Evolutionary conservation across 2,888 invertebrate genomes (phyloP).

Genomic region (Diadromus collaris): DNA sequence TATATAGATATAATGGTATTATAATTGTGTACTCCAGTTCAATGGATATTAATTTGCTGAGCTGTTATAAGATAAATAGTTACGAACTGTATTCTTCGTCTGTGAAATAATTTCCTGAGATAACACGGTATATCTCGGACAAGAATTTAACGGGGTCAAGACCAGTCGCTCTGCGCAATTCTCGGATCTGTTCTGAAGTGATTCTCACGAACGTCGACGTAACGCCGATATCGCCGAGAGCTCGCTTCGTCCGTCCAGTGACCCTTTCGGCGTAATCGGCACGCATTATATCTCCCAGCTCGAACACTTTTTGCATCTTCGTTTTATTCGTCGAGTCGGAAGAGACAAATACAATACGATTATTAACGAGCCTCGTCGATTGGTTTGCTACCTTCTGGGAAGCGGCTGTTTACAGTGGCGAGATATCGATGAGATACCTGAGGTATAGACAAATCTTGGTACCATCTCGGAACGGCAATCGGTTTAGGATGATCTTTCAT

Average conservation of each 20-base stretch:
- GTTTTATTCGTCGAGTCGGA: background rate
- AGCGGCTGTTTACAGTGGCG: background rate
- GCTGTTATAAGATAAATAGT: slow-evolving; percentile 4
- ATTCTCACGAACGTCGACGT: slow-evolving; percentile 70
- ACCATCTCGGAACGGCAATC: slow-evolving; percentile 68
- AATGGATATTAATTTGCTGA: background rate
- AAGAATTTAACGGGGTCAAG: slow-evolving; percentile 72
- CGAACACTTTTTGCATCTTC: slow-evolving; percentile 71
- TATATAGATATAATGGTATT: too few relatives aligned
- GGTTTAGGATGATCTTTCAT: slow-evolving; percentile 39
- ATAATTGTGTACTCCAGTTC: background rate
- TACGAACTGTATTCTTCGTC: slow-evolving; percentile 73
- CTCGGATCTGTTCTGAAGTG: slow-evolving; percentile 67
- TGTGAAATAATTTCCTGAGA: slow-evolving; percentile 74
- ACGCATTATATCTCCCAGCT: slow-evolving; percentile 69
- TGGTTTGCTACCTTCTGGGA: background rate
- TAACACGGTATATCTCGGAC: slow-evolving; percentile 72
- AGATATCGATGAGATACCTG: slow-evolving; percentile 64
- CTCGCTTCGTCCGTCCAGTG: slow-evolving; percentile 69
- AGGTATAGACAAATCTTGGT: slow-evolving; percentile 70
- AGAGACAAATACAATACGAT: background rate
- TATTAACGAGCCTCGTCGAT: background rate
- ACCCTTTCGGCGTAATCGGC: slow-evolving; percentile 72
- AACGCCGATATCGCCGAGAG: slow-evolving; percentile 72
- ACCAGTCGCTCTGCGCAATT: slow-evolving; percentile 65